Percentiles rank a stretch among this genome's conserved stretches.
These are phyloP conservation scores for Aricia agestis DNA, from an alignment of 1,140 invertebrate species.

Conservation along the genomic window DNA sequence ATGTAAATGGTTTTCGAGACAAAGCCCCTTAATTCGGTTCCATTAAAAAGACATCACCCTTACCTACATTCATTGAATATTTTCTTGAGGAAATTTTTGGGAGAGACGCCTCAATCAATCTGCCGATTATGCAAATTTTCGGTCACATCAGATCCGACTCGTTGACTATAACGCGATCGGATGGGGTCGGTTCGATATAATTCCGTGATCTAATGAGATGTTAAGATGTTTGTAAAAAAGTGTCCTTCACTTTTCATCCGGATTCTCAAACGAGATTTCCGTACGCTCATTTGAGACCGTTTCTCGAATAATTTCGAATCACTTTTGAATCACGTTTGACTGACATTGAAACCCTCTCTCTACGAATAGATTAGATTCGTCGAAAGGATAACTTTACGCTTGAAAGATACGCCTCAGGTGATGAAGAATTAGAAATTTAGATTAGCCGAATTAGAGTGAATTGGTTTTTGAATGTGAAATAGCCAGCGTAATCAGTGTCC, in stretches of 20 bases:
- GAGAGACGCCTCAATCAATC: conserved; percentile 67
- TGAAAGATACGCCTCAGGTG: background rate
- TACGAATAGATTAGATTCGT: background rate
- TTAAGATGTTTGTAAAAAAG: conserved; percentile 13
- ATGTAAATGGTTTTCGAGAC: conserved; percentile 35
- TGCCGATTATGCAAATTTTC: conserved; percentile 67
- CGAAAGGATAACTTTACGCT: background rate
- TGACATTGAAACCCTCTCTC: background rate
- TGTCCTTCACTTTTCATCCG: background rate
- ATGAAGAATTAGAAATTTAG: conserved; percentile 10
- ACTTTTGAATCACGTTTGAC: background rate
- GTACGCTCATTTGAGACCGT: background rate
- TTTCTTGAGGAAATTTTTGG: conserved; percentile 42
- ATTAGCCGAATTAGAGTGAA: conserved; percentile 6
- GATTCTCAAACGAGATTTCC: background rate
- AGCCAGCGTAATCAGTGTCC: conserved; percentile 8
- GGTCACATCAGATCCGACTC: conserved; percentile 8
- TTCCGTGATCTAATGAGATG: conserved; percentile 8
- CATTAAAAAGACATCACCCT: conserved; percentile 58
- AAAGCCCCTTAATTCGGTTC: conserved; percentile 32
- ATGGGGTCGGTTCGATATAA: conserved; percentile 7
- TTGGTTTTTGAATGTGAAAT: conserved; percentile 13
- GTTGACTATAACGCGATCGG: conserved; percentile 3
- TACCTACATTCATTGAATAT: conserved; percentile 51
- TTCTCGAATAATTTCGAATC: background rate